A percentile compares a stretch with the other conserved stretches of the same genome.
These are phyloP conservation scores for Conopomorpha cramerella DNA, from an alignment of 1,140 invertebrate genomes.

Conservation along the genomic window DNA sequence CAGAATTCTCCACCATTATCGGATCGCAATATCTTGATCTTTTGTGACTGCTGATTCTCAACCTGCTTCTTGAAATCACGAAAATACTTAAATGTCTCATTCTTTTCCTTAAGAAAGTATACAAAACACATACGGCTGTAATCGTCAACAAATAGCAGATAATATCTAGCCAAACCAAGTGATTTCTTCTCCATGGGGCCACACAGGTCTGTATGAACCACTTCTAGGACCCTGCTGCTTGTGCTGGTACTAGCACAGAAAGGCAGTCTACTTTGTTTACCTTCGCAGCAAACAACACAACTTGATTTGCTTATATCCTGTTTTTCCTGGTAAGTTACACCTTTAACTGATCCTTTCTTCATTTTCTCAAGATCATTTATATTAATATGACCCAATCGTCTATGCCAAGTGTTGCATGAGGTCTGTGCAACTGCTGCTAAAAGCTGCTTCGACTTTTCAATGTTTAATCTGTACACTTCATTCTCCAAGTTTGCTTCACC, in stretches of 20 bases:
- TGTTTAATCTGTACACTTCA: neutral
- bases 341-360: slow-evolving; percentile 2
- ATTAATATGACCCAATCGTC: slow-evolving; percentile 2
- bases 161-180: slow-evolving; percentile 21
- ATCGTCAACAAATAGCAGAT: slow-evolving; percentile 32
- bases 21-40: slow-evolving; percentile 6
- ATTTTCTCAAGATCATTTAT: neutral
- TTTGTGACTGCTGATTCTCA: slow-evolving; percentile 61
- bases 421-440: neutral
- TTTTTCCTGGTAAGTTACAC: slow-evolving; percentile 1
- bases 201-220: slow-evolving; percentile 17
- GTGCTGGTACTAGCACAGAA: neutral
- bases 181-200: slow-evolving; percentile 26
- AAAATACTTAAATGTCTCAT: slow-evolving; percentile 7
- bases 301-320: neutral
- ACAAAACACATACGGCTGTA: slow-evolving; percentile 15
- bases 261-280: slow-evolving; percentile 3
- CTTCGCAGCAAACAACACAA: slow-evolving; percentile 1
- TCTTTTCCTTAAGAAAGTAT: slow-evolving; percentile 10
- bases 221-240: neutral
- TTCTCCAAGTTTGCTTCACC: neutral
- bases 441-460: too few species aligned
- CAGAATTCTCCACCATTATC: slow-evolving; percentile 4
- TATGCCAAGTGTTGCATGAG: slow-evolving; percentile 1
- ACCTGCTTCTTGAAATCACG: slow-evolving; percentile 64